phyloP scores from a whole-genome alignment of 2,113 vertebrate genomes.

The Apodemus speciosus region DNA sequence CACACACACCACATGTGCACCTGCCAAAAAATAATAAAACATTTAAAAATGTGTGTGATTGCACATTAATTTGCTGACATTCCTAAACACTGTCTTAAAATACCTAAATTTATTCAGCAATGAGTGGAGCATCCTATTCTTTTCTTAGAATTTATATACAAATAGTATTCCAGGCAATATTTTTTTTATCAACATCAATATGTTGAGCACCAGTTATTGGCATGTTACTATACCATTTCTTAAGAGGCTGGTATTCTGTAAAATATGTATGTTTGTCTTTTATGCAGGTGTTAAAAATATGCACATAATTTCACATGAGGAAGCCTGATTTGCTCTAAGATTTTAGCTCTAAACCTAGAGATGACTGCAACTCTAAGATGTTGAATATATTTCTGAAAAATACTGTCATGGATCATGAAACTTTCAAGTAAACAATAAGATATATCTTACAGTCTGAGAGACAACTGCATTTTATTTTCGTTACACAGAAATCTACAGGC shows the following conservation, averaged over 20 bases:
- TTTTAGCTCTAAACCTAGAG: conserved; percentile 47
- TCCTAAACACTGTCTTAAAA: background rate
- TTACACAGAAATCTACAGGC: conserved; percentile 34
- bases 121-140: background rate
- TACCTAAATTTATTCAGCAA: background rate
- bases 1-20: background rate
- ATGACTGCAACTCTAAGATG: conserved; percentile 41
- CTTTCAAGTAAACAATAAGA: conserved; percentile 60
- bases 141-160: conserved; percentile 42
- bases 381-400: conserved; percentile 55
- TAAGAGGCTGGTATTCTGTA: conserved; percentile 32
- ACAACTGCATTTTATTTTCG: conserved; percentile 55
- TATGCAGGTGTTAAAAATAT: conserved; percentile 62
- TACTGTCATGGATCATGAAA: conserved; percentile 44
- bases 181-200: conserved; percentile 26
- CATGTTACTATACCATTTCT: conserved; percentile 41
- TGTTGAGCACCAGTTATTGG: conserved; percentile 18
- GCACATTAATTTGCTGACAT: background rate
- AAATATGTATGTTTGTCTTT: conserved; percentile 66
- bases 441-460: conserved; percentile 39
- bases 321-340: conserved; percentile 62
- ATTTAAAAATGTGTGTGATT: background rate
- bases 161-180: background rate
- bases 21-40: background rate
- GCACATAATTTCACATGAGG: conserved; percentile 65